Evolutionary conservation across 2,797 vertebrate species (phyloP).

Genomic region (Allobates femoralis): DNA sequence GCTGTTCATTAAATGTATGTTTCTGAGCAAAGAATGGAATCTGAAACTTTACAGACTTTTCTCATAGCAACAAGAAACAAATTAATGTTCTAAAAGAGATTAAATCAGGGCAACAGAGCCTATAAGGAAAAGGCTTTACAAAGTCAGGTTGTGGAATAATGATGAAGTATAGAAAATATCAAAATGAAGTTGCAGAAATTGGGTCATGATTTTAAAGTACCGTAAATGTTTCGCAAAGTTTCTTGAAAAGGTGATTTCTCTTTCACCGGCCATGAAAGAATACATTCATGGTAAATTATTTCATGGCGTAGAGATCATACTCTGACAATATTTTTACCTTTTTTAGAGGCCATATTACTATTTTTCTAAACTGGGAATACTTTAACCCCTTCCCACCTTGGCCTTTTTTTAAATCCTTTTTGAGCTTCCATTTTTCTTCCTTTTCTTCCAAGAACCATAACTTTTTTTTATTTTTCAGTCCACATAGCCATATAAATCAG

Average conservation of each 20-base stretch:
- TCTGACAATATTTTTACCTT: too few species aligned
- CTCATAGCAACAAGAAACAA: conserved; percentile 4
- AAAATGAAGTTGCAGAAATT: background rate
- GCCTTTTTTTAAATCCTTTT: too few species aligned
- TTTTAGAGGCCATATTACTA: too few species aligned
- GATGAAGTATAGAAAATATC: background rate
- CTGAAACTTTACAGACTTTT: conserved; percentile 9
- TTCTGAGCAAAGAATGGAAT: conserved; percentile 10
- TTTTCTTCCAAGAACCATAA: too few species aligned
- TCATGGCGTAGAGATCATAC: too few species aligned
- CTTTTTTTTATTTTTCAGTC: too few species aligned
- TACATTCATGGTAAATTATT: background rate
- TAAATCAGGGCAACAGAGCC: conserved; percentile 8
- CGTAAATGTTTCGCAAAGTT: background rate
- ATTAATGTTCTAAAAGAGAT: conserved; percentile 24
- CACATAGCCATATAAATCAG: too few species aligned
- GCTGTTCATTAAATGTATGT: conserved; percentile 31
- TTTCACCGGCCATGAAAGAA: background rate
- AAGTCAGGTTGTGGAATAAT: conserved; percentile 1
- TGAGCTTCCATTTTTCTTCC: too few species aligned
- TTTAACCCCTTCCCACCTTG: too few species aligned
- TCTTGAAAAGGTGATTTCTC: background rate
- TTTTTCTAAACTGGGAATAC: too few species aligned
- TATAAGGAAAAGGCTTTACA: background rate
- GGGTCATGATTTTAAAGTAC: background rate